Base-by-base conservation (phyloP, 2,888 invertebrate species). In the Agrenia bidenticulata region DNA sequence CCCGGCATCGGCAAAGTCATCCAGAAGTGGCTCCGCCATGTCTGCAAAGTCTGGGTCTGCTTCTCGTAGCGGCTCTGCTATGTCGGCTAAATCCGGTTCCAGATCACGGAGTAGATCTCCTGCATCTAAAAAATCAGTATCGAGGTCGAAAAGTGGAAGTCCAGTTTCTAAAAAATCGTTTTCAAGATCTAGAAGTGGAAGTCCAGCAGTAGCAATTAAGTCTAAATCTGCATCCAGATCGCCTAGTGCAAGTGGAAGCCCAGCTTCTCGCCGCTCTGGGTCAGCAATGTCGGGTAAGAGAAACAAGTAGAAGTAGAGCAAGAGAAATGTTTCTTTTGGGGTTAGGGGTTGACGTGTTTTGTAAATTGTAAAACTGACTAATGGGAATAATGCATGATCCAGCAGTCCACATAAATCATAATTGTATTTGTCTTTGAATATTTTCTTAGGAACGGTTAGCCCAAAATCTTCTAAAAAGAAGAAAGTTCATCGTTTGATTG, bases 1-100 rank as follows among this genome's bases (percentile, higher is more conserved):
- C 49, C 80, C 81, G 0, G 80, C 81, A 69, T 82, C 81, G 17
- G 70, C 76, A 4, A 79, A 82, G 0, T 79, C 78, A 24, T 32
- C 73, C 63, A 15, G 70, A 63, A 55, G 77, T 74, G 0, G 68
- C 61, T 27, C 67, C 67, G 41, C 66, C 59, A 15, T 21, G 5
- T 55, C 55, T n/a, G 17, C 27, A 24, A 55, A 55, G 13, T 73
- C 73, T 19, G 53, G 64, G 0, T 59, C 64, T 17, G 56, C 54
- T 45, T 57, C 54, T n/a, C 65, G 56, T 17, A 65, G 57, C 50
- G 50, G 55, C 2, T 65, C 65, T 2, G 55, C 61, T 1, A 61
- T 42, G 42, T 66, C 66, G 0, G 63, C 26, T 2, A 59, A 27
- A n/a, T n/a, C 78, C 2, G 42, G 79, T 61, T 76, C 79, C 2